Conservation (phyloP, 2,113 vertebrate genomes). For the Elephantulus edwardii region DNA sequence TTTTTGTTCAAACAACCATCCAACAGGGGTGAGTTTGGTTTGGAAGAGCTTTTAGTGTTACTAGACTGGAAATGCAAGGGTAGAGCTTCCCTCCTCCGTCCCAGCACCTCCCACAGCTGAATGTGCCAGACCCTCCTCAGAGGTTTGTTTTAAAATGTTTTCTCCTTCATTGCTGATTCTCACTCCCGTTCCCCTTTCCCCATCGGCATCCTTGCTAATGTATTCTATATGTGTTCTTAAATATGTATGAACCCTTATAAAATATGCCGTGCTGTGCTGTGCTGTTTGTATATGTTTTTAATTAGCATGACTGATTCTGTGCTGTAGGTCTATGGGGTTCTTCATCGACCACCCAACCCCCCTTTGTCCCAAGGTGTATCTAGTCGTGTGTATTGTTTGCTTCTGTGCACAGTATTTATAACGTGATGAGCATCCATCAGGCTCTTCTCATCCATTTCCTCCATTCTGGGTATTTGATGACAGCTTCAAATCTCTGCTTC, state of each 20-base stretch:
- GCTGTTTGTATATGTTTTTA: neutral
- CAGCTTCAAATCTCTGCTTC: neutral
- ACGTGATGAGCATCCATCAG: neutral
- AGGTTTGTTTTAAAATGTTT: neutral
- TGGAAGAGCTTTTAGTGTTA: neutral
- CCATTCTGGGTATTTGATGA: neutral
- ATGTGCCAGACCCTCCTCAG: accelerated
- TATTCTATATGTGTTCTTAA: neutral
- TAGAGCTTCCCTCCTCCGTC: neutral
- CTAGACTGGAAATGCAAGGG: neutral
- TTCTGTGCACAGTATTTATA: neutral
- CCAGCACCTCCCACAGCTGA: neutral
- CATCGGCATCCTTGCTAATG: neutral
- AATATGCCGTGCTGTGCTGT: neutral
- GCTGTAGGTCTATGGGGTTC: neutral
- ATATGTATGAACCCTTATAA: neutral
- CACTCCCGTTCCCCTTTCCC: neutral
- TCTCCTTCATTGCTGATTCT: neutral
- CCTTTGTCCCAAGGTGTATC: neutral
- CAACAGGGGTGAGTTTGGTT: neutral
- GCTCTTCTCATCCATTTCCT: neutral
- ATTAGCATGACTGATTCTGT: neutral
- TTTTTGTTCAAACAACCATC: neutral
- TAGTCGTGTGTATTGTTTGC: neutral
- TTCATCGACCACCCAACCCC: too few species aligned